These are phyloP conservation scores for Triplophysa bombifrons DNA, from an alignment of 2,797 vertebrate species.

Conservation along the genomic window DNA sequence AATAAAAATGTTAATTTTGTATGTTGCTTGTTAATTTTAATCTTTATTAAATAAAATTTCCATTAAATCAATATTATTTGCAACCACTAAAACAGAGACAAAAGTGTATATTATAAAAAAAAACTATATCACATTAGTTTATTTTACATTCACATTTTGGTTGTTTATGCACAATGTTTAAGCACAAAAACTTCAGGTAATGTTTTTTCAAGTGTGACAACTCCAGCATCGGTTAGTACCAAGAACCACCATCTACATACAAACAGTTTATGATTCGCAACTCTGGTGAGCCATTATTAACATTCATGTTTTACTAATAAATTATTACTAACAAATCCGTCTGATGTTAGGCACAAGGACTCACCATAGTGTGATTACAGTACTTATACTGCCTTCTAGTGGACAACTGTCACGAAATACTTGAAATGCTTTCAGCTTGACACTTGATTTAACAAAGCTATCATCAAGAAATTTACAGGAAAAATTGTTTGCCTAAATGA, in stretches of 20 bases:
- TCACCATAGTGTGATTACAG: not conserved
- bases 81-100: too few species aligned
- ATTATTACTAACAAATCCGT: not conserved
- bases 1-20: too few species aligned
- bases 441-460: not conserved
- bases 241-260: too few species aligned
- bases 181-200: not conserved
- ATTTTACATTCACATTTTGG: too few species aligned
- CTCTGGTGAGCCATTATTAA: not conserved
- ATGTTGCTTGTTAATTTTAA: too few species aligned
- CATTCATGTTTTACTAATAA: not conserved
- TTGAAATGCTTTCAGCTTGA: not conserved
- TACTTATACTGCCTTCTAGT: constrained; percentile 66
- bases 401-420: constrained; percentile 47
- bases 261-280: too few species aligned
- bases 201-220: not conserved
- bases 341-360: not conserved
- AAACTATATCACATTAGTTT: too few species aligned
- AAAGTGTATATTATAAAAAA: too few species aligned
- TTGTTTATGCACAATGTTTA: not conserved
- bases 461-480: not conserved
- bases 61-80: too few species aligned
- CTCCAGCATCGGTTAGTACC: too few species aligned
- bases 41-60: too few species aligned
- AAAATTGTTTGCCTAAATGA: not conserved